Evolutionary conservation across 2,888 invertebrate genomes (phyloP).

Genomic region (Drosophila subquinaria): DNA sequence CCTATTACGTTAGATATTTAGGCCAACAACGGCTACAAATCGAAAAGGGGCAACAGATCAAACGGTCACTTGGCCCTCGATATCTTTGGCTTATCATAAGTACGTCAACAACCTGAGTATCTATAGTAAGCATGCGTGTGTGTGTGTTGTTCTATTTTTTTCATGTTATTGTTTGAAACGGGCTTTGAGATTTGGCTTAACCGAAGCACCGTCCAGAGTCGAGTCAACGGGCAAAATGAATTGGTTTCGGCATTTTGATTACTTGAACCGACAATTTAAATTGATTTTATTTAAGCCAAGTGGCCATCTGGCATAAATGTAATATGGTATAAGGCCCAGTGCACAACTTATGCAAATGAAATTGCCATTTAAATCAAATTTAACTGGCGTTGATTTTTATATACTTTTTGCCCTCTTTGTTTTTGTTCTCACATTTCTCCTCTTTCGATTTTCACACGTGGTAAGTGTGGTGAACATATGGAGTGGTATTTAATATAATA

Average conservation of each 20-base stretch:
- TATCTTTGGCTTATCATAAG: conserved; percentile 60
- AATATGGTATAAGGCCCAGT: conserved; percentile 41
- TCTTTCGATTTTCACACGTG: conserved; percentile 42
- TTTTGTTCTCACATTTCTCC: conserved; percentile 11
- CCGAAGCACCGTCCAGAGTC: not conserved
- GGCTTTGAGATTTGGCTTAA: conserved; percentile 31
- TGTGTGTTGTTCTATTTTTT: not conserved
- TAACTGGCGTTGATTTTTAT: conserved; percentile 57
- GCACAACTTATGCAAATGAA: conserved; percentile 73
- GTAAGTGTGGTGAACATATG: conserved; percentile 48
- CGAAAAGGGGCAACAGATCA: conserved; percentile 70
- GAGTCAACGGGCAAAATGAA: conserved; percentile 31
- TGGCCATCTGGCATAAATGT: conserved; percentile 67
- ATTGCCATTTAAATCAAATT: conserved; percentile 66
- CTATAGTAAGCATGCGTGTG: not conserved
- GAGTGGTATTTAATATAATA: conserved; percentile 40
- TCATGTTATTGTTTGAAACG: conserved; percentile 29
- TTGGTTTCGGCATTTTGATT: conserved; percentile 48
- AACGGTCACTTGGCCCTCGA: conserved; percentile 54
- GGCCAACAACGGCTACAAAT: conserved; percentile 50
- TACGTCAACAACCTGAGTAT: conserved; percentile 41
- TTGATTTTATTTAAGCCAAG: conserved; percentile 69
- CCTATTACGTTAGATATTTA: conserved; percentile 72
- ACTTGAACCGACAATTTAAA: conserved; percentile 56
- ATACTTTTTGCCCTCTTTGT: conserved; percentile 6